Conservation (phyloP, 2,113 vertebrate genomes). For the Ailurus styani region DNA sequence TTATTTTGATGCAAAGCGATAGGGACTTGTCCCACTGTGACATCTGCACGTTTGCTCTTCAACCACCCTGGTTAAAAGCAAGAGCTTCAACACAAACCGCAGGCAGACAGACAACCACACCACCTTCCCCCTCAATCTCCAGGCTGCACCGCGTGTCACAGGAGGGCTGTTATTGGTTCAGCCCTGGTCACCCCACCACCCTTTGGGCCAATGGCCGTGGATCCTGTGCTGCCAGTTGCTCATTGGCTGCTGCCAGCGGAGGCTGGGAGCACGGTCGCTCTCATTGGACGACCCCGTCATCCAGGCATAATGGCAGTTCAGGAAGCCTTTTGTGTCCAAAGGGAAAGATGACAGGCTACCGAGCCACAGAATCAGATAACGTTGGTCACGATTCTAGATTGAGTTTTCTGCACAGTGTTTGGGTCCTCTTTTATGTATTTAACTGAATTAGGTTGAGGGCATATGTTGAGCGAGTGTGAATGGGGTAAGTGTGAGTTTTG, state of each 20-base stretch:
- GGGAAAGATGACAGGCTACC: not conserved
- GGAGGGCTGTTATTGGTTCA: not conserved
- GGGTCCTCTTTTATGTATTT: not conserved
- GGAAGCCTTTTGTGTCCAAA: not conserved
- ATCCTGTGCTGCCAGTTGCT: not conserved
- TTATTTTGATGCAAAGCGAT: not conserved
- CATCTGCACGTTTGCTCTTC: not conserved
- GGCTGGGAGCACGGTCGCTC: not conserved
- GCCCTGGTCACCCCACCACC: not conserved
- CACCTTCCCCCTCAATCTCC: not conserved
- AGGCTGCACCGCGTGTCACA: not conserved
- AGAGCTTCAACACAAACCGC: not conserved
- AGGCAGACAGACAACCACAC: not conserved
- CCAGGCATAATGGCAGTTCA: not conserved
- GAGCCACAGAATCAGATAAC: not conserved
- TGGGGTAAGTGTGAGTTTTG: not conserved
- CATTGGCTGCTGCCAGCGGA: not conserved
- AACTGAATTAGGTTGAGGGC: not conserved
- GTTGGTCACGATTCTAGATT: not conserved
- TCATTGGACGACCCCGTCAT: not conserved
- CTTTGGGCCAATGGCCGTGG: not conserved
- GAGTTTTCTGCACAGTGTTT: not conserved
- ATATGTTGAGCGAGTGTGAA: not conserved
- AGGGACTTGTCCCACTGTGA: not conserved
- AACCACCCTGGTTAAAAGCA: not conserved